Percentiles rank a stretch among this genome's conserved stretches.
Evolutionary conservation across 35 echinoderm and acorn worm species (phyloP).

Genomic region (Amphiura filiformis): DNA sequence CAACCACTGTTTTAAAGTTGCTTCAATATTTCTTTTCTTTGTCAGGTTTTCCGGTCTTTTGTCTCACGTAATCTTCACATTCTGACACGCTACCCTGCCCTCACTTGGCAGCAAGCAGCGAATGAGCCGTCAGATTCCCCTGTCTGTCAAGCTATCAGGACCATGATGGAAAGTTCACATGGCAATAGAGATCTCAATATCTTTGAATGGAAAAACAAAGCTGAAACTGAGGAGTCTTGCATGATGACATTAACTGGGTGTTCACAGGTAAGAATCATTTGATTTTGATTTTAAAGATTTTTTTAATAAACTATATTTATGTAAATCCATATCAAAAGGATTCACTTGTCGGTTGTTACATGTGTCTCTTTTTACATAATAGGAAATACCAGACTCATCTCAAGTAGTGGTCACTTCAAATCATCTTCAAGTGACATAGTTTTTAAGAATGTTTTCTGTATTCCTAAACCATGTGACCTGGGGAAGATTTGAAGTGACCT

Average conservation of each 20-base stretch:
- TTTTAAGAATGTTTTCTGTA: too few relatives aligned
- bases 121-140: slow-evolving; percentile 73
- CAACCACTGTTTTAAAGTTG: too few relatives aligned
- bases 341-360: too few relatives aligned
- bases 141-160: slow-evolving; percentile 40
- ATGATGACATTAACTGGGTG: slow-evolving; percentile 70
- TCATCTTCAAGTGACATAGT: too few relatives aligned
- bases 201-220: slow-evolving; percentile 87
- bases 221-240: slow-evolving; percentile 58
- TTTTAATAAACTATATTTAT: too few relatives aligned
- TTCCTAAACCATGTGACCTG: too few relatives aligned
- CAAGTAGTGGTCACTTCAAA: too few relatives aligned
- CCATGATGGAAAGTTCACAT: slow-evolving; percentile 16
- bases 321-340: too few relatives aligned
- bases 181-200: slow-evolving; percentile 19
- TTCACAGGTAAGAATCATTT: slow-evolving; percentile 51
- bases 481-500: too few relatives aligned
- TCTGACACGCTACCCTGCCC: slow-evolving; percentile 58
- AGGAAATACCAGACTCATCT: too few relatives aligned
- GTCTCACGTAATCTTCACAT: slow-evolving; percentile 74
- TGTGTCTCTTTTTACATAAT: too few relatives aligned
- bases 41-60: slow-evolving; percentile 57
- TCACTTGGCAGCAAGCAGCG: slow-evolving; percentile 83
- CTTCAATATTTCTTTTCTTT: neutral
- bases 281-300: too few relatives aligned